These are phyloP conservation scores for Cancer borealis DNA, from an alignment of 2,888 invertebrate species.

Conservation along the genomic window DNA sequence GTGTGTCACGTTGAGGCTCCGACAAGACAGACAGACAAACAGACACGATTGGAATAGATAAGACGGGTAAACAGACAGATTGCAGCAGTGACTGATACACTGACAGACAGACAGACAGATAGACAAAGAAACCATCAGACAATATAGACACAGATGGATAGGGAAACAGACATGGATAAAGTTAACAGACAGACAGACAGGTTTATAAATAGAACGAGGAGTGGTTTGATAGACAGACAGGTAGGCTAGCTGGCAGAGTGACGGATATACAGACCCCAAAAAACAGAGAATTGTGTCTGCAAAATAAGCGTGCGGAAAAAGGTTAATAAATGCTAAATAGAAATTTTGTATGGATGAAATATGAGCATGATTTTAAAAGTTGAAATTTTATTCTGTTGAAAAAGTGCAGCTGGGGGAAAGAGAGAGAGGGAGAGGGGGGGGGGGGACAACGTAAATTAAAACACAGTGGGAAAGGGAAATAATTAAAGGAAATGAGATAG, in stretches of 20 bases:
- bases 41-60: not conserved
- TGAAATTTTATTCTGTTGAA: not conserved
- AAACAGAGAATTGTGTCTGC: not conserved
- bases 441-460: too few species aligned
- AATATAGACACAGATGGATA: not conserved
- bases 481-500: too few species aligned
- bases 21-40: not conserved
- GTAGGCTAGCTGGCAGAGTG: not conserved
- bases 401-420: not conserved
- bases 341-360: not conserved
- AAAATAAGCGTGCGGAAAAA: not conserved
- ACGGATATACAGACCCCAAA: not conserved
- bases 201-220: not conserved
- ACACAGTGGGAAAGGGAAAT: too few species aligned
- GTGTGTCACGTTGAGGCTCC: not conserved
- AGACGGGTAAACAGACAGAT: not conserved
- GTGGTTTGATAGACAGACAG: not conserved
- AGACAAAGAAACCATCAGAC: not conserved
- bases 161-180: not conserved
- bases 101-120: not conserved
- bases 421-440: not conserved
- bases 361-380: not conserved
- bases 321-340: not conserved
- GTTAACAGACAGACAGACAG: not conserved
- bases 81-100: not conserved